These are phyloP conservation scores for Heliothis virescens DNA, from an alignment of 1,140 invertebrate species.

Conservation along the genomic window DNA sequence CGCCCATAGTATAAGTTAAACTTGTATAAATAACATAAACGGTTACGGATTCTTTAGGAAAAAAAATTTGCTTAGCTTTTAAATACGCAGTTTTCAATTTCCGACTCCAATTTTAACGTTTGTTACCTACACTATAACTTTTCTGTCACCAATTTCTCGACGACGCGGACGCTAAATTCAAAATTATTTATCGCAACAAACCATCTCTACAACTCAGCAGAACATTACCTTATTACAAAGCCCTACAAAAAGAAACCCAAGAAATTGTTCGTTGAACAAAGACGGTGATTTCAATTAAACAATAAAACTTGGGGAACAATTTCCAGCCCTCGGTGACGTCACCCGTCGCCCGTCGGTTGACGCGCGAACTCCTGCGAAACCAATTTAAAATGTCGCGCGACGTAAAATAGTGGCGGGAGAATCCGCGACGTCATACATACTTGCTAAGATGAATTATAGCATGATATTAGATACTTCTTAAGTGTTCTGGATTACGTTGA, in stretches of 20 bases:
- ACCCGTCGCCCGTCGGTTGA: constrained; percentile 14
- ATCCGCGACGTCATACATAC: constrained; percentile 32
- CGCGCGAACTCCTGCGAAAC: constrained; percentile 43
- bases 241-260: constrained; percentile 18
- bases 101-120: too few species aligned
- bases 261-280: constrained; percentile 37
- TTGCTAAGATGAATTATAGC: constrained; percentile 39
- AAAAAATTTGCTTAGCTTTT: too few species aligned
- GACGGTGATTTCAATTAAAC: constrained; percentile 52
- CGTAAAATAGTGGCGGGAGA: constrained; percentile 38
- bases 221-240: constrained; percentile 12
- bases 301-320: constrained; percentile 40
- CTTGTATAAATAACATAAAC: too few species aligned
- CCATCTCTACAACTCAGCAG: neutral
- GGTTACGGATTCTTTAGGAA: too few species aligned
- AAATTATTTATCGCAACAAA: neutral
- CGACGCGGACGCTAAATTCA: too few species aligned
- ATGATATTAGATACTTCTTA: constrained; percentile 9
- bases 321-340: constrained; percentile 1
- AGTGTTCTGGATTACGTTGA: neutral
- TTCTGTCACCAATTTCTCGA: too few species aligned
- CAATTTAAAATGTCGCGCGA: constrained; percentile 49
- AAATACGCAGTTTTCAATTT: too few species aligned
- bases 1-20: too few species aligned
- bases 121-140: too few species aligned